Evolutionary conservation across 2,113 vertebrate species (phyloP), one percentile per base, ranked within the genome.

Genomic region (Urocitellus parryii): DNA sequence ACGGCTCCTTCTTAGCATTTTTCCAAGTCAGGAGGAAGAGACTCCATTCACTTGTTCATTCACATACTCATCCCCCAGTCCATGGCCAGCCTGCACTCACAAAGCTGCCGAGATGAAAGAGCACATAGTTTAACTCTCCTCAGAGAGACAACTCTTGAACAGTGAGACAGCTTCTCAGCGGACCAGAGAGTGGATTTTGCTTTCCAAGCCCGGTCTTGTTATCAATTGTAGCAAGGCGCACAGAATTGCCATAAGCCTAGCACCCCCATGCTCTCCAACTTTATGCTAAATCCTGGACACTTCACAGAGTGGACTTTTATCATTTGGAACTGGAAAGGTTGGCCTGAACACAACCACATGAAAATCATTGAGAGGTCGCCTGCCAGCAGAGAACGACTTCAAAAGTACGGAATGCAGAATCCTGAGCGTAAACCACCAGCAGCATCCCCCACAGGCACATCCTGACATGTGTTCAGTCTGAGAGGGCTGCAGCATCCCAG

Each of bases 401-500:
- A 65, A 84, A 96, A 95, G 95, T 91, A 83, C 6, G 34, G 97
- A 97, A 98, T 97, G 98, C 90, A 97, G 98, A 97, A 96, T 98
- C 98, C 92, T 93, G 97, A 92, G 91, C 90, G 97, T 98, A 95
- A 97, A 97, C 96, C 93, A 96, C 97, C 97, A 97, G 97, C 87
- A 94, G 96, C 73, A 93, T 98, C 98, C 96, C 4, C 96, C 96
- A 83, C 94, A 98, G 96, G 94, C 98, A 97, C 96, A 97, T 93
- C 97, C 97, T 97, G 90, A 98, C 97, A 91, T 98, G 98, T 95
- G 39, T 68, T 95, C 96, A 94, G 96, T 97, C 94, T 95, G 93
- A 98, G 88, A 97, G 89, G 84, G 79, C 97, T 98, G 98, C 96
- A 97, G 94, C 98, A 97, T 98, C 97, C 96, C 97, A 96, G 76